Percentiles rank a stretch among this genome's conserved stretches.
These are phyloP conservation scores for Bedellia somnulentella DNA, from an alignment of 2,888 invertebrate species.

Conservation along the genomic window DNA sequence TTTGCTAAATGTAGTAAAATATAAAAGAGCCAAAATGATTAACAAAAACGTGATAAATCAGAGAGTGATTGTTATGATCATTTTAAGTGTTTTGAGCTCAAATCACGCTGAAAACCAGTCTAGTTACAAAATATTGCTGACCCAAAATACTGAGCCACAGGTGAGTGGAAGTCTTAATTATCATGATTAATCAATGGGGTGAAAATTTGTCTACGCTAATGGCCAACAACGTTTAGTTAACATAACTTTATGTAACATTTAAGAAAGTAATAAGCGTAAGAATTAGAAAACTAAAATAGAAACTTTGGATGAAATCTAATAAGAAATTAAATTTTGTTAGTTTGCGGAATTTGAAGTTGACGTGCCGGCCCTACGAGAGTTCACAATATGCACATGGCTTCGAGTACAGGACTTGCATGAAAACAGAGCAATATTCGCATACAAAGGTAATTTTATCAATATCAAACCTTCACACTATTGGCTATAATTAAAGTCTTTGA, in stretches of 20 bases:
- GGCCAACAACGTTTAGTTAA: no score
- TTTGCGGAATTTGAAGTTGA: constrained; percentile 68
- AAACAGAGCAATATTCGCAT: constrained; percentile 40
- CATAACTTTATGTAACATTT: no score
- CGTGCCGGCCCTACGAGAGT: constrained; percentile 75
- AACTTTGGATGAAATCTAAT: no score
- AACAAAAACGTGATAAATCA: no score
- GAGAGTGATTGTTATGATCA: constrained; percentile 8
- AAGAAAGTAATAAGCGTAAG: no score
- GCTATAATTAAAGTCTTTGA: no score
- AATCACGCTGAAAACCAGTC: constrained; percentile 29
- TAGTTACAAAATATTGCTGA: constrained; percentile 64
- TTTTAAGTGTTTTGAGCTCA: constrained; percentile 15
- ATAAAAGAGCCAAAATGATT: no score
- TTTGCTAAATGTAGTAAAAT: no score
- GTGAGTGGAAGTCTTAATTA: constrained; percentile 26
- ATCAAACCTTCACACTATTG: no score
- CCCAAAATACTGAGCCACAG: constrained; percentile 71
- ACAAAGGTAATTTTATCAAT: constrained; percentile 37
- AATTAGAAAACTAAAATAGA: no score
- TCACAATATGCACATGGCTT: constrained; percentile 81
- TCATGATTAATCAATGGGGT: no score
- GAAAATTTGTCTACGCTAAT: no score
- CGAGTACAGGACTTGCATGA: constrained; percentile 61
- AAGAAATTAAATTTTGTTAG: constrained; percentile 24